phyloP scores from a whole-genome alignment of 2,113 vertebrate species.

The Halcyon senegalensis region DNA sequence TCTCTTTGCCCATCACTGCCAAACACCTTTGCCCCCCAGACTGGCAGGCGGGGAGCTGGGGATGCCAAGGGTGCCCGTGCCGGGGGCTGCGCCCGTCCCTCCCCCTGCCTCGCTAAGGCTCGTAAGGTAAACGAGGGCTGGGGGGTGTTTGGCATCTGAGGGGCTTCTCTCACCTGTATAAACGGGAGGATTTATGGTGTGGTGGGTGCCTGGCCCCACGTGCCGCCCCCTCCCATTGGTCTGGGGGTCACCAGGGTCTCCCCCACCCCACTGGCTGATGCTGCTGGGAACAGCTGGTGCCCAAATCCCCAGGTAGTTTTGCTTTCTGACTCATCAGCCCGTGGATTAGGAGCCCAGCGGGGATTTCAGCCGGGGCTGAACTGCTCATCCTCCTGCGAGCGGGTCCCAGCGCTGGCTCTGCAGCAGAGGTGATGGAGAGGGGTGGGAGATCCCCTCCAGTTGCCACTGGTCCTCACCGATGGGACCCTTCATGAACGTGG shows the following conservation, averaged over 20 bases:
- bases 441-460: neutral
- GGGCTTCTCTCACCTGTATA: neutral
- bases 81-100: neutral
- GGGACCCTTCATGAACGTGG: fast-evolving
- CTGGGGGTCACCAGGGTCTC: neutral
- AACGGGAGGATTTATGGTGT: neutral
- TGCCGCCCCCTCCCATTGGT: neutral
- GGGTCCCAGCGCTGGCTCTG: neutral
- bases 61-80: fast-evolving
- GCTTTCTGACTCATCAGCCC: neutral
- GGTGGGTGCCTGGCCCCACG: neutral
- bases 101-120: neutral
- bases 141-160: fast-evolving
- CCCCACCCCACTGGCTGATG: fast-evolving
- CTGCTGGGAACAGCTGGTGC: neutral
- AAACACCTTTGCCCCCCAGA: fast-evolving
- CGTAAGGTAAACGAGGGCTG: neutral
- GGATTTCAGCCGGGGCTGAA: neutral
- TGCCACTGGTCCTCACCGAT: neutral
- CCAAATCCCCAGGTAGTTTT: neutral
- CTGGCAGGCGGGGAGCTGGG: fast-evolving
- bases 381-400: neutral
- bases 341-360: neutral
- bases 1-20: fast-evolving
- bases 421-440: neutral